These are phyloP conservation scores for Eucera pruinosa DNA, from an alignment of 2,888 invertebrate species.

Conservation along the genomic window DNA sequence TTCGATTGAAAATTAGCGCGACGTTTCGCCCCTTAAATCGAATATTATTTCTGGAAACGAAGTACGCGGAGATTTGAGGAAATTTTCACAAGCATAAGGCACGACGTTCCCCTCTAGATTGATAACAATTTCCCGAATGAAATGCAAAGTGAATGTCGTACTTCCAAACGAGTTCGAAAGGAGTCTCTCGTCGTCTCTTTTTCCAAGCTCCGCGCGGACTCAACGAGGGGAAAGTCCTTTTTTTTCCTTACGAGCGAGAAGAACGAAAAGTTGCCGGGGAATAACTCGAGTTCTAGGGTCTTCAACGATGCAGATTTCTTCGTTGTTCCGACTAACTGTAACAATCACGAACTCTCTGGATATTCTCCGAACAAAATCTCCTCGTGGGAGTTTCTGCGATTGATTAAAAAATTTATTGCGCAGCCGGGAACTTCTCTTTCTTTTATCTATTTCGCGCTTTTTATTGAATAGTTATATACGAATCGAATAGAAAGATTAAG, in stretches of 20 bases:
- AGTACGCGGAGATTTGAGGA: slow-evolving; percentile 30
- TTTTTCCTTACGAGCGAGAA: background rate
- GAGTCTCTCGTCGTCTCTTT: slow-evolving; percentile 32
- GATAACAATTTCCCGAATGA: slow-evolving; percentile 64
- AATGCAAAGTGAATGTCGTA: slow-evolving; percentile 61
- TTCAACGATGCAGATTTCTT: slow-evolving; percentile 32
- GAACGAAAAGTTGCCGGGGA: slow-evolving; percentile 33
- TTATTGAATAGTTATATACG: too few relatives aligned
- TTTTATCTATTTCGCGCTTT: background rate
- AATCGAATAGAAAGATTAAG: too few relatives aligned
- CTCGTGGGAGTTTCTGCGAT: background rate
- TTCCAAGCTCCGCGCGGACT: background rate
- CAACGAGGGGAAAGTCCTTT: slow-evolving; percentile 17
- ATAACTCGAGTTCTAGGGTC: slow-evolving; percentile 25
- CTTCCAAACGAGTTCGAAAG: slow-evolving; percentile 58
- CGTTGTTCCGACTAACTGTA: slow-evolving; percentile 16
- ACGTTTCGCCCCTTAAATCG: slow-evolving; percentile 29
- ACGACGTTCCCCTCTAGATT: slow-evolving; percentile 44
- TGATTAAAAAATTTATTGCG: slow-evolving; percentile 2
- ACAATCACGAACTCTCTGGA: slow-evolving; percentile 17
- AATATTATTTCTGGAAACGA: slow-evolving; percentile 41
- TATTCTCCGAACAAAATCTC: background rate
- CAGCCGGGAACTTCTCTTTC: background rate
- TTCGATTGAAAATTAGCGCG: slow-evolving; percentile 31
- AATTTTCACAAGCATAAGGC: slow-evolving; percentile 50